Percentiles rank a stretch among this genome's conserved stretches.
Conservation (phyloP, 1,140 invertebrate species). For the Zaprionus inermis region DNA sequence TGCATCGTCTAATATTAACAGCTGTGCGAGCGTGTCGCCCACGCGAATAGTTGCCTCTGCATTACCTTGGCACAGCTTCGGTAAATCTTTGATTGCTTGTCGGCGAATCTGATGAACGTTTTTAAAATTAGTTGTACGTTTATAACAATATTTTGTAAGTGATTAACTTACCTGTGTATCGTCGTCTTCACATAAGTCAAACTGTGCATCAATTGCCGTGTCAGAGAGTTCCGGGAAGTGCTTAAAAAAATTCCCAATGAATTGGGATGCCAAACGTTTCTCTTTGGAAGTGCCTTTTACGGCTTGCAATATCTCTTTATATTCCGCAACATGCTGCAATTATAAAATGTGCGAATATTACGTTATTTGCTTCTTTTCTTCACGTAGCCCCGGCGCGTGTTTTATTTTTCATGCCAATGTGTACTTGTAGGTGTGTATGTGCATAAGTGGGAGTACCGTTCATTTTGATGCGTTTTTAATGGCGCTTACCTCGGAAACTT, state of each 20-base stretch:
- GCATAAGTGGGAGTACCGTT: constrained; percentile 31
- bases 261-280: constrained; percentile 96
- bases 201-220: constrained; percentile 94
- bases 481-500: constrained; percentile 91
- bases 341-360: constrained; percentile 45
- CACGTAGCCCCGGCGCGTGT: constrained; percentile 39
- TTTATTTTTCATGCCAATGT: constrained; percentile 5
- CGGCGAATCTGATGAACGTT: constrained; percentile 91
- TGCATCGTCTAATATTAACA: constrained; percentile 93
- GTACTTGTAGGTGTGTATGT: constrained; percentile 9
- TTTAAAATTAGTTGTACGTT: background rate
- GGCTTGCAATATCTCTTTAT: constrained; percentile 93
- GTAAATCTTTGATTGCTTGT: constrained; percentile 97
- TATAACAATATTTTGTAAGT: background rate
- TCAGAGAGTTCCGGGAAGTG: constrained; percentile 94
- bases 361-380: constrained; percentile 31
- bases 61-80: constrained; percentile 93
- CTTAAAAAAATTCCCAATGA: constrained; percentile 97
- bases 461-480: constrained; percentile 46
- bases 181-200: constrained; percentile 98
- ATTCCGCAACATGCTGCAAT: constrained; percentile 93
- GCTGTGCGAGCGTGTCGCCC: constrained; percentile 95
- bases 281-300: constrained; percentile 94
- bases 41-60: constrained; percentile 94
- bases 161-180: constrained; percentile 91